These are phyloP conservation scores for Pachyuromys duprasi DNA, from an alignment of 2,797 vertebrate species.

Conservation along the genomic window DNA sequence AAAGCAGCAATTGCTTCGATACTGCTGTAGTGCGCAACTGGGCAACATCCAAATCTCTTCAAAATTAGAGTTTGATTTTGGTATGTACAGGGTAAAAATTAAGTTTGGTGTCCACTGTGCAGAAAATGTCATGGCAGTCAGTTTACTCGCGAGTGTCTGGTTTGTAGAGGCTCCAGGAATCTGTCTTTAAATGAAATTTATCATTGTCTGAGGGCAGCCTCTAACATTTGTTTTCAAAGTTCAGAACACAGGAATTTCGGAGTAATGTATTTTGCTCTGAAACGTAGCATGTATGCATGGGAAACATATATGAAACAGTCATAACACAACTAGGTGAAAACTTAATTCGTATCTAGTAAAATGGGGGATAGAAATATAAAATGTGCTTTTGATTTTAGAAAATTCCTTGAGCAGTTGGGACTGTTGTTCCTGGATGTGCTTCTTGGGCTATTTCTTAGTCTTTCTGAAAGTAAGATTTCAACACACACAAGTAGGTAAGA, in stretches of 20 bases:
- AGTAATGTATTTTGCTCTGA: not conserved
- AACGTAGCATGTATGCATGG: not conserved
- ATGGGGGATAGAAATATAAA: constrained; percentile 9
- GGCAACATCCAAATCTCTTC: constrained; percentile 84
- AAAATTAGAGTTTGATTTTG: constrained; percentile 80
- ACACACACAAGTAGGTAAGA: not conserved
- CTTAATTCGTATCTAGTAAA: not conserved
- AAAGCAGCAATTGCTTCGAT: constrained; percentile 87
- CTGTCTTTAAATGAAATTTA: constrained; percentile 1
- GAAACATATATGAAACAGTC: not conserved
- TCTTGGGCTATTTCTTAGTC: not conserved
- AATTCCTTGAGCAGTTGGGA: not conserved
- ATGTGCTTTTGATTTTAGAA: not conserved
- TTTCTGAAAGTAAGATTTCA: constrained; percentile 42
- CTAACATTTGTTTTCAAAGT: constrained; percentile 33
- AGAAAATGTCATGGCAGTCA: constrained; percentile 76
- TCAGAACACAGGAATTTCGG: constrained; percentile 14
- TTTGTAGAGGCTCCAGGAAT: not conserved
- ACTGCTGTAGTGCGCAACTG: constrained; percentile 85
- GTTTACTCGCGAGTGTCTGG: not conserved
- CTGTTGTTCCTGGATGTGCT: not conserved
- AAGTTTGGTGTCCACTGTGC: constrained; percentile 86
- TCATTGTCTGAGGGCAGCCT: not conserved
- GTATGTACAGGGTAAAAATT: constrained; percentile 84
- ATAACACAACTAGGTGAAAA: not conserved